Percentiles rank a stretch among this genome's conserved stretches.
Evolutionary conservation across 2,888 invertebrate genomes (phyloP).

Genomic region (Lasioglossum leucozonium): DNA sequence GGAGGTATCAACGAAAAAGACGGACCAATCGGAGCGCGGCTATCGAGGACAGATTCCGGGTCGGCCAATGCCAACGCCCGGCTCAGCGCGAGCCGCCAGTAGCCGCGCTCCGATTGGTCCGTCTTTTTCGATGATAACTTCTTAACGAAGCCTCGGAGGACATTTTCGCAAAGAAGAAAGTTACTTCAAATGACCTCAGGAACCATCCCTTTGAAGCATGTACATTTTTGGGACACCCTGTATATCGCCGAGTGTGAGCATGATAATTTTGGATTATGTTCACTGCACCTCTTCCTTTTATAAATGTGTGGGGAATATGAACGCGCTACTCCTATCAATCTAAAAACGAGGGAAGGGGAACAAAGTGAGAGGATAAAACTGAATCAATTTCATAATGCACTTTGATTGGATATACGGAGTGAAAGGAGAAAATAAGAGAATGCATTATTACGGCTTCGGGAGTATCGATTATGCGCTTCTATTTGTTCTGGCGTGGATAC

Average conservation of each 20-base stretch:
- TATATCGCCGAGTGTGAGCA: no score
- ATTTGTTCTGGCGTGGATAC: slow-evolving; percentile 45
- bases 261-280: not conserved
- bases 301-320: not conserved
- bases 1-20: no score
- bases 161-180: no score
- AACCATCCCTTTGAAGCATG: no score
- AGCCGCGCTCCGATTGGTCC: no score
- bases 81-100: no score
- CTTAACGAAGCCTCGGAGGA: no score
- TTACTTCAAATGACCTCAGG: no score
- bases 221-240: not conserved
- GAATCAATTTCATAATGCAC: not conserved
- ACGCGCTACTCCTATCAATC: not conserved
- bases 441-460: slow-evolving; percentile 20
- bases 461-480: slow-evolving; percentile 46
- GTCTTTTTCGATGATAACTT: no score
- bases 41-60: no score
- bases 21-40: no score
- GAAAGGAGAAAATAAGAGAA: slow-evolving; percentile 18
- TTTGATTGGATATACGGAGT: not conserved
- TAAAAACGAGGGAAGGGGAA: not conserved
- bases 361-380: slow-evolving; percentile 7
- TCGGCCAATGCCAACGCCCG: no score
- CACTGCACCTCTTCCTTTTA: not conserved